Percentiles rank a stretch among this genome's conserved stretches.
phyloP scores from a whole-genome alignment of 2,113 vertebrate genomes.

The Spea multiplicata region DNA sequence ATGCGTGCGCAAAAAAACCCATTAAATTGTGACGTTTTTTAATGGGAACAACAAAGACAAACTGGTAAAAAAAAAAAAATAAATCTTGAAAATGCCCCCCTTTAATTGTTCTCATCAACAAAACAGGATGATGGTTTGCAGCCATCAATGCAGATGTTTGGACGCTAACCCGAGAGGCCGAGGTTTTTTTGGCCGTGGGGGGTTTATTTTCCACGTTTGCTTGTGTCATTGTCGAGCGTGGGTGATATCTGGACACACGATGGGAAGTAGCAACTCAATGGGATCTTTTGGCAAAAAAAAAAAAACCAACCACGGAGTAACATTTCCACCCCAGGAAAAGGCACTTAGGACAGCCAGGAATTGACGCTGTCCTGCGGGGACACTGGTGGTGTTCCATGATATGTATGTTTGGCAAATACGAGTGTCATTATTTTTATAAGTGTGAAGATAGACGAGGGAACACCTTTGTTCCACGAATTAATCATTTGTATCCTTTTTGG shows the following conservation, averaged over 20 bases:
- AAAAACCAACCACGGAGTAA: slow-evolving; percentile 41
- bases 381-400: slow-evolving; percentile 55
- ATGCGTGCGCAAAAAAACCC: not conserved
- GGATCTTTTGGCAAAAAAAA: slow-evolving; percentile 46
- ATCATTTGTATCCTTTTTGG: too few relatives aligned
- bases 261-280: slow-evolving; percentile 59
- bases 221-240: slow-evolving; percentile 48
- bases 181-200: slow-evolving; percentile 43
- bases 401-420: slow-evolving; percentile 58
- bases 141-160: slow-evolving; percentile 42
- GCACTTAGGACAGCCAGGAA: slow-evolving; percentile 57
- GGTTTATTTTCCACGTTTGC: slow-evolving; percentile 54
- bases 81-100: slow-evolving; percentile 16
- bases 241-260: slow-evolving; percentile 49
- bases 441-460: too few relatives aligned
- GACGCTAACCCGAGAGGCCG: slow-evolving; percentile 47
- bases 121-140: slow-evolving; percentile 56
- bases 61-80: not conserved
- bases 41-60: not conserved
- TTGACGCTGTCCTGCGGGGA: slow-evolving; percentile 57
- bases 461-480: too few relatives aligned
- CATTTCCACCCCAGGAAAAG: slow-evolving; percentile 64
- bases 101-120: slow-evolving; percentile 37
- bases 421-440: too few relatives aligned
- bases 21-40: not conserved